Conservation (phyloP, 1,140 invertebrate genomes). For the Branchinecta lynchi region DNA sequence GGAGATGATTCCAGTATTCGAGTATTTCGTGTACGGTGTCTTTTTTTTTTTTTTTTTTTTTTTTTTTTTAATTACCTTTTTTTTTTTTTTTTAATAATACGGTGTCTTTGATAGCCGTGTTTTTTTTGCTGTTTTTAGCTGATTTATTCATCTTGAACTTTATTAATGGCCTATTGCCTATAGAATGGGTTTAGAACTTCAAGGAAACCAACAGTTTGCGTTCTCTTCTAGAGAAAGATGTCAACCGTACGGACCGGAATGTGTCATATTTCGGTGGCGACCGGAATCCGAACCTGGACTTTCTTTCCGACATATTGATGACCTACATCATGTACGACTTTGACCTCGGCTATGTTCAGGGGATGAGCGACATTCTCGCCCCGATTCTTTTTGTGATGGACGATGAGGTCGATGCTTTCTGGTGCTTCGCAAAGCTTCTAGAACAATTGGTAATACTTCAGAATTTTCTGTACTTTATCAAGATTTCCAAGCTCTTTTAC, state of each 20-base stretch:
- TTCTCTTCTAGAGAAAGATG: constrained; percentile 73
- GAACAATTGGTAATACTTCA: constrained; percentile 59
- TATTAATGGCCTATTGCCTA: too few species aligned
- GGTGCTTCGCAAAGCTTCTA: constrained; percentile 99
- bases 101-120: too few species aligned
- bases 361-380: constrained; percentile 93
- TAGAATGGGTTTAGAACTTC: too few species aligned
- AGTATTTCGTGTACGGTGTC: too few species aligned
- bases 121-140: too few species aligned
- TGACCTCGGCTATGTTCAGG: constrained; percentile 86
- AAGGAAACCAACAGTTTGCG: too few species aligned
- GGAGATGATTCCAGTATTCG: too few species aligned
- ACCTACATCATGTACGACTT: constrained; percentile 99
- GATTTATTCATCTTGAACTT: too few species aligned
- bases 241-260: constrained; percentile 84
- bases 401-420: constrained; percentile 91
- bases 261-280: constrained; percentile 81
- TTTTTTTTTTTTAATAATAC: too few species aligned
- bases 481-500: neutral
- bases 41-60: too few species aligned
- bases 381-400: constrained; percentile 79
- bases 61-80: too few species aligned
- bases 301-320: constrained; percentile 84
- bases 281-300: constrained; percentile 68
- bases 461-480: neutral